phyloP scores from a whole-genome alignment of 2,797 vertebrate genomes.

The Labroides dimidiatus region DNA sequence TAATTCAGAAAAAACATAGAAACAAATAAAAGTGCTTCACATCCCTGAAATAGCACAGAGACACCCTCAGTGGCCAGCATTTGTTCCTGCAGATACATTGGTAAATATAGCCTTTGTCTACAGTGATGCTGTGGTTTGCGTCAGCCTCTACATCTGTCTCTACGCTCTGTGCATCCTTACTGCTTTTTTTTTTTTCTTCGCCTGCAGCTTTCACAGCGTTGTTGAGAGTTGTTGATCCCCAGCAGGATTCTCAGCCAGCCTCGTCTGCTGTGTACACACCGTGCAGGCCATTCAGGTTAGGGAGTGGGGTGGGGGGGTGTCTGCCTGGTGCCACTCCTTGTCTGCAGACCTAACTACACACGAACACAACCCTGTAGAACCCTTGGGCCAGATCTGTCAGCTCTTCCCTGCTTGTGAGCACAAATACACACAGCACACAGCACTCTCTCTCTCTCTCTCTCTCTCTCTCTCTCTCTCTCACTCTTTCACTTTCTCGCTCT shows the following conservation, averaged over 20 bases:
- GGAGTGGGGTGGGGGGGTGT: neutral
- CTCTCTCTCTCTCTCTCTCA: no score
- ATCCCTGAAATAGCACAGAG: neutral
- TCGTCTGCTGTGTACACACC: constrained; percentile 56
- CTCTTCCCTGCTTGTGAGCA: constrained; percentile 54
- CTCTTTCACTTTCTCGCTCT: constrained; percentile 29
- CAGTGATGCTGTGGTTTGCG: constrained; percentile 16
- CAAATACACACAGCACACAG: constrained; percentile 49
- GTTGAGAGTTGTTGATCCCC: constrained; percentile 56
- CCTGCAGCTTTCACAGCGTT: constrained; percentile 44
- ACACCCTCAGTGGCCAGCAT: neutral
- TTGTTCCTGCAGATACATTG: neutral
- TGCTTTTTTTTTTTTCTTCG: constrained; percentile 40
- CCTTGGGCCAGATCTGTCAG: constrained; percentile 65
- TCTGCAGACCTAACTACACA: constrained; percentile 45
- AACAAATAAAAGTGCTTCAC: neutral
- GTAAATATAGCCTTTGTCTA: constrained; percentile 4
- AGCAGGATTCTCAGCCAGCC: constrained; percentile 53
- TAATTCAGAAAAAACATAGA: neutral
- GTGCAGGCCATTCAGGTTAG: constrained; percentile 49
- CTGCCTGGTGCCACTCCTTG: constrained; percentile 40
- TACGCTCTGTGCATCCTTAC: constrained; percentile 23
- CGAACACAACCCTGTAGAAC: constrained; percentile 28
- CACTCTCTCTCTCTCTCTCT: no score
- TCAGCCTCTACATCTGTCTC: constrained; percentile 27